Base-by-base conservation (phyloP, 2,797 vertebrate genomes). In the Micropoecilia bifurca region DNA sequence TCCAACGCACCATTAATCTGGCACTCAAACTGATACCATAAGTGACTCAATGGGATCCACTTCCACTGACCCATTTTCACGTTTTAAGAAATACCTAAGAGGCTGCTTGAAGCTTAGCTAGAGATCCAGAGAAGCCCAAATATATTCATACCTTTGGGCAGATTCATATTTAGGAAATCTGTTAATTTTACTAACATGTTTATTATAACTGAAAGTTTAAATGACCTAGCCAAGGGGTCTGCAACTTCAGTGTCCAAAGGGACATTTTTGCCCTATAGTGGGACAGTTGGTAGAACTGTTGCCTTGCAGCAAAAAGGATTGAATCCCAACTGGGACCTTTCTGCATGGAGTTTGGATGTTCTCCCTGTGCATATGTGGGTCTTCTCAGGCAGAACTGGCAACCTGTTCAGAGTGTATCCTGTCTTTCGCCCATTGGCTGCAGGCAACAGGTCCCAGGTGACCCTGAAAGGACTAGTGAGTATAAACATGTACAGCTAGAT, bases 1-100 rank as follows among this genome's bases (percentile, higher is more conserved):
- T 73, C 80, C 33, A 83, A 74, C 3, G 28, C 22, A 74, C 22
- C 30, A 30, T 63, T 83, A 73, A 75, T 74, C 73, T 71, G 46
- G 22, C 59, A 39, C 48, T 45, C 36, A 68, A 74, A 74, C 33
- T 48, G 30, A 46, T 10, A 71, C 53, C n/a, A 55, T 76, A 75
- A 78, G 74, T 66, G 33, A 63, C 61, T 77, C 25, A 82, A 4
- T 80, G 14, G 41, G 28, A 75, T 39, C 36, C 13, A 46, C 36
- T 28, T 78, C 25, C n/a, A 50, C n/a, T 57, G 18, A 74, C 20
- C 48, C 39, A 46, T 45, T 84, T 76, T 73, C 61, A 48, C 28
- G 16, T 71, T 22, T 71, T 57, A 33, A n/a, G n/a, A 59, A 69
- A 6, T 9, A 63, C 25, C 16, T 69, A 69, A 50, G 8, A 33